Percentiles rank a stretch among this genome's conserved stretches.
Evolutionary conservation across 2,888 invertebrate species (phyloP).

Genomic region (Xanthostigma xanthostigma): DNA sequence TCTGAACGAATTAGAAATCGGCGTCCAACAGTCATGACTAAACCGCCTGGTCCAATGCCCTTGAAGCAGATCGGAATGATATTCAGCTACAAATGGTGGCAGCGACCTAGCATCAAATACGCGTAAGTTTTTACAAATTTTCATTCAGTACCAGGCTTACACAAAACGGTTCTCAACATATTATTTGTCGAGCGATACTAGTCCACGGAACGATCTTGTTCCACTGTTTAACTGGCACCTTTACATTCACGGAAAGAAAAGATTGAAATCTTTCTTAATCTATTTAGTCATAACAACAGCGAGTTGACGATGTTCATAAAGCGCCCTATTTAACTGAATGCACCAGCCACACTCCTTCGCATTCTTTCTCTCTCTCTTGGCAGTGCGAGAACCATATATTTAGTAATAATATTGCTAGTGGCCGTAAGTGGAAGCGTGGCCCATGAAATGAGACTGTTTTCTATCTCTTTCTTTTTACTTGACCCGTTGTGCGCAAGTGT

Average conservation of each 20-base stretch:
- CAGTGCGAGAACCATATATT: no score
- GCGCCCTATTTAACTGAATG: no score
- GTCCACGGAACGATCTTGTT: neutral
- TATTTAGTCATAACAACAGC: neutral
- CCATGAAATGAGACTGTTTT: no score
- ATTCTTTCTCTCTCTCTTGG: no score
- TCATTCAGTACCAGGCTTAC: slow-evolving; percentile 5
- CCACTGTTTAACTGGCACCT: neutral
- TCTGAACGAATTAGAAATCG: neutral
- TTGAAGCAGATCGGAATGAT: slow-evolving; percentile 12
- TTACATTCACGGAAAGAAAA: neutral
- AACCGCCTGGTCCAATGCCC: slow-evolving; percentile 30
- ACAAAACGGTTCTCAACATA: neutral
- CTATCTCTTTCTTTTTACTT: no score
- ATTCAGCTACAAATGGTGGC: slow-evolving; percentile 19
- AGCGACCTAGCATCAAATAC: slow-evolving; percentile 22
- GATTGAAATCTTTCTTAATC: neutral
- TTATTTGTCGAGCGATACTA: neutral
- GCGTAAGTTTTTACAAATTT: slow-evolving; percentile 20
- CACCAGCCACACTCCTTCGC: no score
- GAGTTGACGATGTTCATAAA: neutral
- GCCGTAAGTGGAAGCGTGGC: no score
- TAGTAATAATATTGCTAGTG: no score
- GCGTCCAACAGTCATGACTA: slow-evolving; percentile 22
- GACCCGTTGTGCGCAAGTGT: no score